A percentile compares a stretch with the other conserved stretches of the same genome.
These are phyloP conservation scores for Nothobranchius kuhntae DNA, from an alignment of 2,113 vertebrate species.

Conservation along the genomic window DNA sequence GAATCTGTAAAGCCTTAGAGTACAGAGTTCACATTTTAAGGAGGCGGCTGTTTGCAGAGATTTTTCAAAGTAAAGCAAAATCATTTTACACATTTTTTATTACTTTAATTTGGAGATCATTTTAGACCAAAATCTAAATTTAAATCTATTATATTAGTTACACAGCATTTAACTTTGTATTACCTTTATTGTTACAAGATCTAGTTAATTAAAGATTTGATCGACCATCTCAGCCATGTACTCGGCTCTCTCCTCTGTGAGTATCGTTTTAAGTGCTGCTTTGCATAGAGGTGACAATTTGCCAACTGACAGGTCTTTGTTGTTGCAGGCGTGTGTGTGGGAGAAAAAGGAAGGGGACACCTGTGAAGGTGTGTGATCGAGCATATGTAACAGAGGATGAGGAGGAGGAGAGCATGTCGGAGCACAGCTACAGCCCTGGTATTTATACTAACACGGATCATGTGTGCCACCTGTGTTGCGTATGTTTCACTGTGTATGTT, in stretches of 20 bases:
- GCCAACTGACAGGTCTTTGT: conserved; percentile 28
- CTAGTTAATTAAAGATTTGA: background rate
- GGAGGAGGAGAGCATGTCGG: conserved; percentile 83
- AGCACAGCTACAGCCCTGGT: conserved; percentile 84
- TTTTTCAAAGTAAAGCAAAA: too few relatives aligned
- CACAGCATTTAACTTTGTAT: background rate
- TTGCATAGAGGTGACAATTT: conserved; percentile 2
- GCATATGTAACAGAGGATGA: conserved; percentile 82
- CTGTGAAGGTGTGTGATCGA: conserved; percentile 81
- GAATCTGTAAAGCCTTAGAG: too few relatives aligned
- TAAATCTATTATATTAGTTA: too few relatives aligned
- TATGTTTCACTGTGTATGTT: conserved; percentile 12
- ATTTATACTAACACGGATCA: conserved; percentile 22
- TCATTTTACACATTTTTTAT: too few relatives aligned
- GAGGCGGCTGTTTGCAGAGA: too few relatives aligned
- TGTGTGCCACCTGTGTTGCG: conserved; percentile 21
- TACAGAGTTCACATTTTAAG: too few relatives aligned
- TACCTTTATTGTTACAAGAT: background rate
- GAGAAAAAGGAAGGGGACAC: conserved; percentile 82
- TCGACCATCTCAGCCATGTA: background rate
- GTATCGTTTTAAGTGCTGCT: background rate
- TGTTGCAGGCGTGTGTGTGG: conserved; percentile 77
- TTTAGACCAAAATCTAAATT: too few relatives aligned
- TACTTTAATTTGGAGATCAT: too few relatives aligned
- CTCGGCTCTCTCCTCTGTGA: background rate